A percentile compares a stretch with the other conserved stretches of the same genome.
Conservation (phyloP, 2,113 vertebrate species). For the Perca schrenkii region DNA sequence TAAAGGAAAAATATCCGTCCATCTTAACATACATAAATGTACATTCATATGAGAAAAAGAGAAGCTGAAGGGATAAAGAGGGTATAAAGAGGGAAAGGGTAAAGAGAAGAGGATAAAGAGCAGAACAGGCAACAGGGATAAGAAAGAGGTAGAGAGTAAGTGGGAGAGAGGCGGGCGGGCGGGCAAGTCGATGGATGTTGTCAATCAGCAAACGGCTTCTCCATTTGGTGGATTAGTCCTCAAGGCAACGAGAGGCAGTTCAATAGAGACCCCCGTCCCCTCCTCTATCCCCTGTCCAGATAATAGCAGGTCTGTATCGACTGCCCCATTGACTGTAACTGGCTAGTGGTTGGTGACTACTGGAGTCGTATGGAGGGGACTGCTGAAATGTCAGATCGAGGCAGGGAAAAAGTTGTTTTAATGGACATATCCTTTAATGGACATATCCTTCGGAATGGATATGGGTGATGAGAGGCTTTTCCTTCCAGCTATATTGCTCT, state of each 20-base stretch:
- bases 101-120: slow-evolving; percentile 14
- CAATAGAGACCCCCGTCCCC: slow-evolving; percentile 68
- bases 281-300: slow-evolving; percentile 68
- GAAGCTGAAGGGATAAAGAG: neutral
- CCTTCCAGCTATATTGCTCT: slow-evolving; percentile 40
- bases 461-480: slow-evolving; percentile 52
- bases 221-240: slow-evolving; percentile 74
- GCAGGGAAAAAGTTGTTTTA: slow-evolving; percentile 59
- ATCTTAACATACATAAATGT: neutral
- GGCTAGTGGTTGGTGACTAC: slow-evolving; percentile 50
- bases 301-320: slow-evolving; percentile 71
- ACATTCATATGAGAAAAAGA: slow-evolving; percentile 1
- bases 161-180: slow-evolving; percentile 37
- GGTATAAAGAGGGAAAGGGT: neutral
- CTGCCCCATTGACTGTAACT: slow-evolving; percentile 68
- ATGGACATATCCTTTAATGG: slow-evolving; percentile 48
- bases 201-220: slow-evolving; percentile 76
- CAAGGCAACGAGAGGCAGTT: slow-evolving; percentile 67
- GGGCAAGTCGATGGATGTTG: slow-evolving; percentile 62
- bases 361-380: slow-evolving; percentile 60
- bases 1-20: neutral
- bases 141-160: slow-evolving; percentile 47
- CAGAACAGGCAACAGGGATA: slow-evolving; percentile 38
- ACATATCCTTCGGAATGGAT: slow-evolving; percentile 37
- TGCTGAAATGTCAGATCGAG: slow-evolving; percentile 62